These are phyloP conservation scores for Sebastes hubbsi DNA, from an alignment of 2,797 vertebrate species.

Conservation along the genomic window DNA sequence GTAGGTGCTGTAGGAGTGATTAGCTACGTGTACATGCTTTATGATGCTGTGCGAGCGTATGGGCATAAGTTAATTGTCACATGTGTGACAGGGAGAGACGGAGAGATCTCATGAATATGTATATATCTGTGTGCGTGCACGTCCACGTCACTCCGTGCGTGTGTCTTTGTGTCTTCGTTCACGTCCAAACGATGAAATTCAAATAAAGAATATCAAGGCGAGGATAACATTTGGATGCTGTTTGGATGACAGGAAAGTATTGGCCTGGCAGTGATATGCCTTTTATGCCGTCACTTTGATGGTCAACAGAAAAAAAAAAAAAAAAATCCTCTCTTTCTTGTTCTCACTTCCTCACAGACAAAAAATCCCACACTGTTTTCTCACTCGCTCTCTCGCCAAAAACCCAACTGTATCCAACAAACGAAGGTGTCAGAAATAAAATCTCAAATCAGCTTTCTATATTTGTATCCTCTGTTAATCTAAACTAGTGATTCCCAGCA, in stretches of 20 bases:
- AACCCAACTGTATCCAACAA: conserved; percentile 11
- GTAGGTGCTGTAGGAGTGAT: conserved; percentile 22
- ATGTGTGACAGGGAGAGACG: background rate
- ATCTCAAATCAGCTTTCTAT: background rate
- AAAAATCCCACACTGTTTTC: conserved; percentile 28
- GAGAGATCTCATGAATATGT: conserved; percentile 26
- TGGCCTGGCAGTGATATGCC: conserved; percentile 53
- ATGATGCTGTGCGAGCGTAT: background rate
- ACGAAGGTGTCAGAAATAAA: background rate
- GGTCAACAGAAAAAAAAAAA: conserved; percentile 21
- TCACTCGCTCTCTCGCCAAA: conserved; percentile 22
- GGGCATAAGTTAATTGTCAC: background rate
- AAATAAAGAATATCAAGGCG: conserved; percentile 42
- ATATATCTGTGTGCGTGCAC: background rate
- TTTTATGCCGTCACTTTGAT: conserved; percentile 66
- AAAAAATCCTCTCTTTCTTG: conserved; percentile 23
- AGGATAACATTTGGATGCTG: conserved; percentile 46
- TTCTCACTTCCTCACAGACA: conserved; percentile 36
- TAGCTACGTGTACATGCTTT: background rate
- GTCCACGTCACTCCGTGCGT: background rate
- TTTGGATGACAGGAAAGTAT: conserved; percentile 57
- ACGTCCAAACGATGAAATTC: conserved; percentile 34
- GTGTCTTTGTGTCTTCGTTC: conserved; percentile 10
- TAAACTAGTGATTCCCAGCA: background rate
- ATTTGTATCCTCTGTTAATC: background rate